Conservation (phyloP, 53 echinoderm and acorn worm species). For the Luidia sarsii region DNA sequence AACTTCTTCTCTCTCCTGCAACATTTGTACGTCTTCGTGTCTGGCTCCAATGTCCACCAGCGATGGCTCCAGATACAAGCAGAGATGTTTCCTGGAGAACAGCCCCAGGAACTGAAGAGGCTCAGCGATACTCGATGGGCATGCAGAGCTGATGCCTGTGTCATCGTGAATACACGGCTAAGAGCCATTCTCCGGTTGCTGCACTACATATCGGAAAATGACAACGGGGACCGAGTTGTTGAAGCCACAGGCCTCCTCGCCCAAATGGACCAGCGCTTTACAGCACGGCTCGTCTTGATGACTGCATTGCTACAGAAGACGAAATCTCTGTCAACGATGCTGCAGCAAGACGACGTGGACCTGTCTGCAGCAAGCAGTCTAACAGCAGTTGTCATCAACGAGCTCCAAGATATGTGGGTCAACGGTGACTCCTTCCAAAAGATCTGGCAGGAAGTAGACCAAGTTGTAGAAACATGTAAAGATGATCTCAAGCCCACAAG, state of each 20-base stretch:
- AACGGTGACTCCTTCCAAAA: no score
- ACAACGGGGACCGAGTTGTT: slow-evolving; percentile 49
- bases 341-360: slow-evolving; percentile 44
- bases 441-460: no score
- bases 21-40: slow-evolving; percentile 39
- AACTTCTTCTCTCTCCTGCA: slow-evolving; percentile 34
- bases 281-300: slow-evolving; percentile 30
- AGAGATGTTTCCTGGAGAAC: not conserved
- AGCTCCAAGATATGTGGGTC: no score
- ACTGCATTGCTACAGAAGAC: slow-evolving; percentile 1
- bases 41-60: slow-evolving; percentile 32
- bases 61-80: slow-evolving; percentile 13
- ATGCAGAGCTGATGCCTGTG: slow-evolving; percentile 36
- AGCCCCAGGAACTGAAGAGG: slow-evolving; percentile 12
- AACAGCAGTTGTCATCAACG: no score
- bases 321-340: slow-evolving; percentile 33
- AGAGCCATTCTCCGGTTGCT: slow-evolving; percentile 22
- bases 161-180: slow-evolving; percentile 31
- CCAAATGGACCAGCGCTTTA: slow-evolving; percentile 39
- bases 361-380: slow-evolving; percentile 27
- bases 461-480: no score
- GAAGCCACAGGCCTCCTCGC: slow-evolving; percentile 34
- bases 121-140: slow-evolving; percentile 58
- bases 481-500: no score
- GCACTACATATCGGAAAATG: slow-evolving; percentile 15